phyloP scores from a whole-genome alignment of 37 sponge, comb jelly and placozoan species.

The Haliclona indistincta region DNA sequence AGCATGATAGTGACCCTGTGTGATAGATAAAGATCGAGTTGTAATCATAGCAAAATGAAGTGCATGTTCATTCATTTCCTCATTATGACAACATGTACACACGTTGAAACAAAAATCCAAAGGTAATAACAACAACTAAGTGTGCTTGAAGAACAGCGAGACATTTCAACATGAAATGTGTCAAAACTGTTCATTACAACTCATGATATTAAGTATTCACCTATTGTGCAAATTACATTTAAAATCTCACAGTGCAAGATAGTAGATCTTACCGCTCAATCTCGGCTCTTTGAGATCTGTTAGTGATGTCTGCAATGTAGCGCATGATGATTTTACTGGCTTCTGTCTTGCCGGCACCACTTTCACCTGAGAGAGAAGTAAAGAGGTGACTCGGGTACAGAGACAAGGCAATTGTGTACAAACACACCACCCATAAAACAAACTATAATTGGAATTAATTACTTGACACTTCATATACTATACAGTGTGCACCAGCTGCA shows the following conservation, averaged over 20 bases:
- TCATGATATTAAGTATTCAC: no score
- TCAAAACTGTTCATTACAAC: no score
- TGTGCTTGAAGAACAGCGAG: not conserved
- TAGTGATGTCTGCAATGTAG: slow-evolving; percentile 69
- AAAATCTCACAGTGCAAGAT: not conserved
- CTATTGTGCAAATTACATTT: no score
- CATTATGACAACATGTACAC: not conserved
- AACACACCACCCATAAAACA: not conserved
- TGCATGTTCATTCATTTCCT: not conserved
- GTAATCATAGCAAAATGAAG: not conserved
- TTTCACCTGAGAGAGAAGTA: no score
- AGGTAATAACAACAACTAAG: not conserved
- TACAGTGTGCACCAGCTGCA: no score
- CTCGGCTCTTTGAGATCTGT: slow-evolving; percentile 31
- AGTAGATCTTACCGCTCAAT: slow-evolving; percentile 42
- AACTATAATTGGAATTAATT: not conserved
- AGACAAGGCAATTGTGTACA: not conserved
- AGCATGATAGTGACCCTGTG: slow-evolving; percentile 70
- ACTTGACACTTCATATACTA: not conserved
- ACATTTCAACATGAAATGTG: no score
- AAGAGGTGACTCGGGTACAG: no score
- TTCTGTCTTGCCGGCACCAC: slow-evolving; percentile 86
- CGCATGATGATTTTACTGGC: slow-evolving; percentile 84
- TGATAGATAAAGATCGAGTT: not conserved
- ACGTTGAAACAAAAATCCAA: slow-evolving; percentile 6